A percentile compares a stretch with the other conserved stretches of the same genome.
These are phyloP conservation scores for Dromaius novaehollandiae DNA, from an alignment of 2,113 vertebrate species.

Conservation along the genomic window DNA sequence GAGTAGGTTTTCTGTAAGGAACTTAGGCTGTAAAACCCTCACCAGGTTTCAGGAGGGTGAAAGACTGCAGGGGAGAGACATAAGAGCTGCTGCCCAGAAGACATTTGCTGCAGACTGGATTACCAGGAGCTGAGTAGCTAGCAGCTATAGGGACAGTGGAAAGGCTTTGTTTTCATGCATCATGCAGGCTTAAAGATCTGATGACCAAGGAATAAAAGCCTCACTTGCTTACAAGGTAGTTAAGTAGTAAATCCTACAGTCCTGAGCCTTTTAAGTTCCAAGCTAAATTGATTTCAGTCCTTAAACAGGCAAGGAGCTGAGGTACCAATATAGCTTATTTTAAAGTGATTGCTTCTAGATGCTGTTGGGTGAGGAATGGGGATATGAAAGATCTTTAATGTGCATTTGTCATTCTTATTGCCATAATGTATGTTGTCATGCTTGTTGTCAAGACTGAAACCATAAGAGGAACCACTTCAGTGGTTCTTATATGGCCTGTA, in stretches of 20 bases:
- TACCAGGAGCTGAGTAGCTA: background rate
- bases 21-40: background rate
- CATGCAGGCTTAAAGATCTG: background rate
- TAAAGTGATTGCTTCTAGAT: background rate
- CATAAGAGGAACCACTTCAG: background rate
- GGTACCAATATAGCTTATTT: background rate
- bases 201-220: background rate
- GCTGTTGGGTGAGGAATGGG: background rate
- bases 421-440: background rate
- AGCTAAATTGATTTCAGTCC: background rate
- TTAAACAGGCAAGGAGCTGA: background rate
- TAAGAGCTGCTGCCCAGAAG: background rate
- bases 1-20: background rate
- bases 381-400: background rate
- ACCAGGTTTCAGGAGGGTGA: background rate
- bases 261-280: background rate
- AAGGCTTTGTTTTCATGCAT: background rate
- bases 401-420: background rate
- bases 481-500: background rate
- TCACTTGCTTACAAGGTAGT: background rate
- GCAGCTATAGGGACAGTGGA: background rate
- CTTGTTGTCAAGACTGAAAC: background rate
- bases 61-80: background rate
- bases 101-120: background rate
- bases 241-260: background rate